Conservation (phyloP, 1,140 invertebrate genomes). For the Yoshiicerus persimilis region DNA sequence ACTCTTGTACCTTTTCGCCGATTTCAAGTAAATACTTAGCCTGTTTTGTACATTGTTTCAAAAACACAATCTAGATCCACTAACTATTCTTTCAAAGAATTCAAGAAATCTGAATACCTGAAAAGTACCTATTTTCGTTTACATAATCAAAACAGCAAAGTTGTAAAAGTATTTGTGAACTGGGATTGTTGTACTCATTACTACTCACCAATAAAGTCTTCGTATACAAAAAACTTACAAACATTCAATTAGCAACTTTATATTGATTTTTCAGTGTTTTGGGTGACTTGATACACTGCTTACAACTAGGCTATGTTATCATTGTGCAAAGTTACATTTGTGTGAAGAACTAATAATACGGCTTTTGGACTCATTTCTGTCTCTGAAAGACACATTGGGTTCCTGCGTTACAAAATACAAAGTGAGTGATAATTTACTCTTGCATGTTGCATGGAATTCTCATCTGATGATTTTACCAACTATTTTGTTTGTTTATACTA, state of each 20-base stretch:
- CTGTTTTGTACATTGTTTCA: background rate
- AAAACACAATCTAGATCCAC: background rate
- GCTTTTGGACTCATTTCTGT: background rate
- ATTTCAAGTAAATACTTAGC: background rate
- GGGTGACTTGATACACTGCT: background rate
- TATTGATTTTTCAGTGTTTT: background rate
- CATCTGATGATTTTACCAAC: background rate
- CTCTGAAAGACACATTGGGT: background rate
- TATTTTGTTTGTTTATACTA: background rate
- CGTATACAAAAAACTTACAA: background rate
- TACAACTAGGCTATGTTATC: background rate
- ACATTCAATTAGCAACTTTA: background rate
- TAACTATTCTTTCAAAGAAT: background rate
- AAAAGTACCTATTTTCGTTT: conserved; percentile 19
- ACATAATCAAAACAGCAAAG: background rate
- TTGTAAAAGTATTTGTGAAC: background rate
- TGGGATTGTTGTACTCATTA: background rate
- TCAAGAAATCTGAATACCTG: conserved; percentile 12
- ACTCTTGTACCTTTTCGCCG: background rate
- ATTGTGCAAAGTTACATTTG: background rate
- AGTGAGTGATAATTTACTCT: background rate
- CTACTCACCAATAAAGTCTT: background rate
- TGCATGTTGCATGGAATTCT: background rate
- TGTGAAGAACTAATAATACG: background rate
- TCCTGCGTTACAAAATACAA: background rate